phyloP scores from a whole-genome alignment of 2,113 vertebrate genomes.

The Spermophilus dauricus region DNA sequence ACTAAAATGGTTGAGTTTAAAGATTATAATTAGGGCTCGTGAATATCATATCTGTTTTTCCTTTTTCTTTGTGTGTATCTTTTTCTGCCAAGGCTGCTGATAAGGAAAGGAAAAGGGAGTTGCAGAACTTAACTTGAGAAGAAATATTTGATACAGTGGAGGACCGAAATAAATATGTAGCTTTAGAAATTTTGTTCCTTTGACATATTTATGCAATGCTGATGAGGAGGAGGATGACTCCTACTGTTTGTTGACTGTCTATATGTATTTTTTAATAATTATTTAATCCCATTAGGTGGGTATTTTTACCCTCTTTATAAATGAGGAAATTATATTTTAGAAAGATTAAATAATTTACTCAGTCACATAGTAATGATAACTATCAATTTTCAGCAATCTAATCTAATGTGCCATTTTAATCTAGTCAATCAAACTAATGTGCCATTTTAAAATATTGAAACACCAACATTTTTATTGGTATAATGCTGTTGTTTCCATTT shows the following conservation, averaged over 20 bases:
- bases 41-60: not conserved
- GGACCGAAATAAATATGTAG: not conserved
- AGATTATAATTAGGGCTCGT: not conserved
- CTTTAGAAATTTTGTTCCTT: constrained; percentile 27
- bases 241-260: not conserved
- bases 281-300: not conserved
- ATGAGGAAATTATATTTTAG: not conserved
- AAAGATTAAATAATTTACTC: constrained; percentile 19
- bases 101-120: constrained; percentile 38
- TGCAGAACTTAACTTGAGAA: not conserved
- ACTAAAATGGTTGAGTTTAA: constrained; percentile 17
- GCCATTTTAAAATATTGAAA: constrained; percentile 53
- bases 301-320: constrained; percentile 33
- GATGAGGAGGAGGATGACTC: not conserved
- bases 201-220: not conserved
- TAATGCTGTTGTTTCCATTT: constrained; percentile 8
- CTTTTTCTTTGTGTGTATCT: not conserved
- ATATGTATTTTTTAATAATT: not conserved
- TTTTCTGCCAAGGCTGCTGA: not conserved
- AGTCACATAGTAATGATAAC: not conserved
- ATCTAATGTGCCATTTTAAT: not conserved
- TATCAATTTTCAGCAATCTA: not conserved
- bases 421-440: no score
- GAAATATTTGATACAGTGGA: not conserved
- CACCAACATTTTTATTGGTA: not conserved